Base-by-base conservation (phyloP, 2,888 invertebrate species). In the Diarsia dahlii region DNA sequence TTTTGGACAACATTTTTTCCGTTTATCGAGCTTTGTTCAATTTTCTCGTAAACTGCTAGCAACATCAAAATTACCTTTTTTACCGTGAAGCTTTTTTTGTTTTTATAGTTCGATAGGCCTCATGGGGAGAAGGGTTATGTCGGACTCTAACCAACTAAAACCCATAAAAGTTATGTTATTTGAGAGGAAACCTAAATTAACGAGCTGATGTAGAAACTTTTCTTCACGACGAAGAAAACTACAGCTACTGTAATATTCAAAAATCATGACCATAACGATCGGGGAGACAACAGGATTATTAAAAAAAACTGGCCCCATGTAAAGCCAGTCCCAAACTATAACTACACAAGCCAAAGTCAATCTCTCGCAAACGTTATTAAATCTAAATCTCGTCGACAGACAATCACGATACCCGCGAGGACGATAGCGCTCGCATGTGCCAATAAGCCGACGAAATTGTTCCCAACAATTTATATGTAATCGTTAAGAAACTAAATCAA, bases 361-460 rank as follows among this genome's bases (percentile, higher is more conserved):
- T 84, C 56, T 63, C 28, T n/a, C 63, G 23, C 54, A 67, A 64
- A 75, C 76, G 86, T 89, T 90, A 92, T 90, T 90, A 89, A 88
- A 91, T 87, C 87, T 86, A 87, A 88, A 91, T 88, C 89, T 88
- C 87, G 68, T 60, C 75, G 76, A 81, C 88, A 82, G 76, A 81
- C 88, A 82, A 90, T 89, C 89, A 91, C 87, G 87, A 88, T 81
- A 81, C 90, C 89, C 91, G 71, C 54, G 91, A 88, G 92, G 76
- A 82, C 87, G 84, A 88, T 90, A 84, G 74, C 76, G 74, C 76
- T 74, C 74, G 83, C 81, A 87, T 86, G 78, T 85, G 80, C 81
- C 81, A 88, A 87, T 89, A 89, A 88, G 85, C 74, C 83, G 67
- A 78, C 84, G 80, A 81, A 86, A 88, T 86, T 84, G 85, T 84